Evolutionary conservation across 2,888 invertebrate species (phyloP), one percentile per base, ranked within the genome.

Genomic region (Watsonalla binaria): DNA sequence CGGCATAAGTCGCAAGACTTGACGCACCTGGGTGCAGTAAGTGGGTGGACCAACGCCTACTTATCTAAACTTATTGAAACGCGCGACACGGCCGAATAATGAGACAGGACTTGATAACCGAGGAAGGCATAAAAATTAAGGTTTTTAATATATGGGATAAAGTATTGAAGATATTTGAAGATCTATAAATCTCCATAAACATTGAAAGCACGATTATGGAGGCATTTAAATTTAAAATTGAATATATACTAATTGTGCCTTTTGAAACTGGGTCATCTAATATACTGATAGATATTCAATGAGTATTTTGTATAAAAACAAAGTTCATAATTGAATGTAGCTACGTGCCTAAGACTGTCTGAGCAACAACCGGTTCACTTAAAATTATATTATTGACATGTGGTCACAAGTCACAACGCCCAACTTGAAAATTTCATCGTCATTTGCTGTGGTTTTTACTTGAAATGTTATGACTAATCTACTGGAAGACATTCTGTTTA

Each of bases 291-390:
- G 35, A 5, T 42, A 42, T 42, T 42, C 11, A 42, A 42, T 42
- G 11, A 1, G 8, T 11, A 42, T 42, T 42, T 8, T 5, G 42
- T 11, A 42, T 2, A 1, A 42, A 42, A 42, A 5, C 2, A 11
- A 8, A 42, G 11, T 70, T 67, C 68, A 65, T 69, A 76, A 73
- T 75, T 74, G 75, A 74, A 74, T 77, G 67, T 62, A 65, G 77
- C 77, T 79, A 78, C 73, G 74, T 70, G 68, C 62, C 72, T 72
- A 72, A 66, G 70, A 73, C 67, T 69, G 78, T 70, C 73, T 72
- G 70, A 68, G 58, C 59, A 59, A 68, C 71, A 86, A 88, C 87
- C 87, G 87, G 87, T 87, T 71, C 81, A 82, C 80, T 85, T 84
- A 81, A 78, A 84, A 80, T 80, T 67, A 82, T 85, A 84, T 80